Conservation (phyloP, 2,888 invertebrate genomes). For the Troilus luridus region DNA sequence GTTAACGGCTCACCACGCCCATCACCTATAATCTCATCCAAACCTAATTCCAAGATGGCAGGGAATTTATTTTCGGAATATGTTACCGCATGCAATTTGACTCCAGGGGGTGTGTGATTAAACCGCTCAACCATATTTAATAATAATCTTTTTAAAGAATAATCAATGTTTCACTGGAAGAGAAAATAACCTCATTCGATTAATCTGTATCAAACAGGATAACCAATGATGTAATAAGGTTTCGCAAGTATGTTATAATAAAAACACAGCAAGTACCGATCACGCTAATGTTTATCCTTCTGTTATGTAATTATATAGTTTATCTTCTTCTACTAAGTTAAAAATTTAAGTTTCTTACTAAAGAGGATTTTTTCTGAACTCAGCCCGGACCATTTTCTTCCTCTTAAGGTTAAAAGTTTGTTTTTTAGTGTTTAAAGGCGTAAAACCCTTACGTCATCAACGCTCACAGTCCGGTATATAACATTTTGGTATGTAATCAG, state of each 20-base stretch:
- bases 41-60: not conserved
- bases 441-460: no score
- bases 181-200: not conserved
- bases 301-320: not conserved
- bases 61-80: constrained; percentile 25
- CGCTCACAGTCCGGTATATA: no score
- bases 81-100: not conserved
- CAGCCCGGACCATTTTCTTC: no score
- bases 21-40: not conserved
- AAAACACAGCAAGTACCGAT: not conserved
- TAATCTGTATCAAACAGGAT: not conserved
- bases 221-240: not conserved
- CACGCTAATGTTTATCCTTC: not conserved
- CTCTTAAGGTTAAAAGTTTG: no score
- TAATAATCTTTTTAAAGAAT: not conserved
- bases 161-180: not conserved
- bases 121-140: not conserved
- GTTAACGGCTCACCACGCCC: not conserved
- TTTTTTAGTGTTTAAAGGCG: no score
- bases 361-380: no score
- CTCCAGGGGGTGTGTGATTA: not conserved
- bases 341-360: no score
- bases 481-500: no score
- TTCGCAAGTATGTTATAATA: not conserved
- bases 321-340: no score